Conservation (phyloP, 1,140 invertebrate species). For the Drosophila punjabiensis region DNA sequence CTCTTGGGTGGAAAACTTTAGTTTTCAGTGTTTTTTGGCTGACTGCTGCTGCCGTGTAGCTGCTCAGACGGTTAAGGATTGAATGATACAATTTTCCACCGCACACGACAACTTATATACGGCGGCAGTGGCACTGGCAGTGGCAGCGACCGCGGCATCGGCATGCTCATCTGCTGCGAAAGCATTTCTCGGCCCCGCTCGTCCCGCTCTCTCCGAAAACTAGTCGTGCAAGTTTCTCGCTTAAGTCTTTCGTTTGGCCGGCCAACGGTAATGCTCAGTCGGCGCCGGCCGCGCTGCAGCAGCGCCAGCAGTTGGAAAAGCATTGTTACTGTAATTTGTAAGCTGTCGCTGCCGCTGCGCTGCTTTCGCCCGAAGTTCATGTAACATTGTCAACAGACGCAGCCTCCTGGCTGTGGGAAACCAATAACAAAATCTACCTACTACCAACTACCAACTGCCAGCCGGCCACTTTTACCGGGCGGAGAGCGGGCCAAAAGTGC, state of each 20-base stretch:
- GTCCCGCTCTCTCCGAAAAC: constrained; percentile 47
- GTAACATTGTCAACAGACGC: constrained; percentile 82
- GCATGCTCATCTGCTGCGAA: constrained; percentile 76
- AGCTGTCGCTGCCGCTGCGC: constrained; percentile 50
- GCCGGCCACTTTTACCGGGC: constrained; percentile 65
- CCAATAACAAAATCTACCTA: constrained; percentile 22
- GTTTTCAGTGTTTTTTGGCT: constrained; percentile 51
- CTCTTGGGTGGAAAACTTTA: constrained; percentile 64
- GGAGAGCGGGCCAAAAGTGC: constrained; percentile 39
- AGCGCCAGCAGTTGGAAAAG: constrained; percentile 59
- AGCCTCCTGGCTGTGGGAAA: constrained; percentile 48
- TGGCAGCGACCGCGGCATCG: constrained; percentile 39
- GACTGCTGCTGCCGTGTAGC: constrained; percentile 82
- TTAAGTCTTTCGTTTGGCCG: constrained; percentile 84
- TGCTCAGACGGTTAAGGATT: constrained; percentile 85
- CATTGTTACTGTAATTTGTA: constrained; percentile 80
- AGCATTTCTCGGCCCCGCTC: constrained; percentile 66
- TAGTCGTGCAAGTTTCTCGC: constrained; percentile 84
- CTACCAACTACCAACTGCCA: not conserved
- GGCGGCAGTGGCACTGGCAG: constrained; percentile 43
- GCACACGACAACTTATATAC: constrained; percentile 85
- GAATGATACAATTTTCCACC: constrained; percentile 85
- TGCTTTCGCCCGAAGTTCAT: constrained; percentile 79
- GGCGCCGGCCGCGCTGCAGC: constrained; percentile 25
- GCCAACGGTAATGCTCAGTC: constrained; percentile 72